phyloP scores from a whole-genome alignment of 2,888 invertebrate genomes.

The Bimastos eiseni region DNA sequence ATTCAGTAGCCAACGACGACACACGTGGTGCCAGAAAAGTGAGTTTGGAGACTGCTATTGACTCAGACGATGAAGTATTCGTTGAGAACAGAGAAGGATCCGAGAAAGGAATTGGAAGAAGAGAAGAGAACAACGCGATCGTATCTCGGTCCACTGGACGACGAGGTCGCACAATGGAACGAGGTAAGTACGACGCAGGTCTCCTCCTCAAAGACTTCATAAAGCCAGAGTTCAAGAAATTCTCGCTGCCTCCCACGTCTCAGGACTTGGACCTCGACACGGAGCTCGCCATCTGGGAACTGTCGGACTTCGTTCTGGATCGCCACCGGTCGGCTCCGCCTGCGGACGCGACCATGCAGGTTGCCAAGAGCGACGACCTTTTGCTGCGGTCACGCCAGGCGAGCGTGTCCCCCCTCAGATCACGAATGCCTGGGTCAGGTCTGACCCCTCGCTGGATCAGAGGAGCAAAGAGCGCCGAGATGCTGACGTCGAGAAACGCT shows the following conservation, averaged over 20 bases:
- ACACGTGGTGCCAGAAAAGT: background rate
- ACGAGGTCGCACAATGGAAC: background rate
- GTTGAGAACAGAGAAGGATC: background rate
- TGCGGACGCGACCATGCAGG: background rate
- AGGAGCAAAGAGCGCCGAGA: background rate
- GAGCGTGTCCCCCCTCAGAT: background rate
- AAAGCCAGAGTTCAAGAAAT: background rate
- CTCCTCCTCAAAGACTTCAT: conserved; percentile 23
- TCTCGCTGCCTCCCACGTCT: background rate
- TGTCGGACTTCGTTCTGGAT: conserved; percentile 13
- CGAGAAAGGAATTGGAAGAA: background rate
- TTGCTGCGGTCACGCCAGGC: conserved; percentile 16
- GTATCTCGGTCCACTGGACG: background rate
- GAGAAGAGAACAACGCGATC: background rate
- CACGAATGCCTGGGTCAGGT: background rate
- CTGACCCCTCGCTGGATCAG: background rate
- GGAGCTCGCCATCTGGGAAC: conserved; percentile 9
- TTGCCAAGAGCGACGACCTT: background rate
- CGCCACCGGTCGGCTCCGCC: background rate
- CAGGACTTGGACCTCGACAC: background rate
- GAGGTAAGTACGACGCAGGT: background rate
- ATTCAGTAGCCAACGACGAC: background rate
- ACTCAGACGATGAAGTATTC: background rate
- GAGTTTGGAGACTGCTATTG: background rate
- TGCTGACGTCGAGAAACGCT: background rate